These are phyloP conservation scores for Linnaemya tessellans DNA, from an alignment of 2,888 invertebrate species.

Conservation along the genomic window DNA sequence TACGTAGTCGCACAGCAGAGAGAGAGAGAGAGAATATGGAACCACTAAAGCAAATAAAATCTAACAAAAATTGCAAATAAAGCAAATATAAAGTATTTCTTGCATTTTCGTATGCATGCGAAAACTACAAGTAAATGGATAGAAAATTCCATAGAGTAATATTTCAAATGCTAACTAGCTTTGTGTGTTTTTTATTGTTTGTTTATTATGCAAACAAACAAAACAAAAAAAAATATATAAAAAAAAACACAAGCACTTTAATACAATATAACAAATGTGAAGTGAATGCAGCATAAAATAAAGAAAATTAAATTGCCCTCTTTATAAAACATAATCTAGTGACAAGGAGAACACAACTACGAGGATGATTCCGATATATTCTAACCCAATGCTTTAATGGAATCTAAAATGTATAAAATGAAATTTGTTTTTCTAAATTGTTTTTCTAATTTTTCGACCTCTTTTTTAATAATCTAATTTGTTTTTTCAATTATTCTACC, in stretches of 20 bases:
- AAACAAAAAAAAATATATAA: neutral
- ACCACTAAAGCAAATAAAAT: conserved; percentile 41
- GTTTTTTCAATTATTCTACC: too few relatives aligned
- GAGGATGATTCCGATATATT: neutral
- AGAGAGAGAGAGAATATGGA: neutral
- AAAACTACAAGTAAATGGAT: neutral
- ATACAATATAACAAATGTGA: conserved; percentile 26
- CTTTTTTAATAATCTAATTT: too few relatives aligned
- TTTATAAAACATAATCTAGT: conserved; percentile 24
- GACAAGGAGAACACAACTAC: conserved; percentile 3
- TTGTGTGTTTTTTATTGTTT: conserved; percentile 36
- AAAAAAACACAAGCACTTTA: conserved; percentile 8
- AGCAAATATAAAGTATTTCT: conserved; percentile 24
- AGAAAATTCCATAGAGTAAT: conserved; percentile 38
- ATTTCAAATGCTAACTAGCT: conserved; percentile 57
- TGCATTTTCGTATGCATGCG: neutral
- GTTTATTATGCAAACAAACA: conserved; percentile 17
- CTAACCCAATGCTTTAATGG: too few relatives aligned
- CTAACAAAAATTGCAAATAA: conserved; percentile 43
- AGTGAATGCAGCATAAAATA: conserved; percentile 53
- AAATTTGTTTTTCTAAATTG: too few relatives aligned
- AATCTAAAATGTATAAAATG: too few relatives aligned
- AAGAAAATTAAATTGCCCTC: conserved; percentile 68
- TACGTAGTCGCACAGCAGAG: neutral
- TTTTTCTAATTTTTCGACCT: too few relatives aligned